Evolutionary conservation across 1,140 invertebrate genomes (phyloP), one percentile per base, ranked within the genome.

Genomic region (Heliothis virescens): DNA sequence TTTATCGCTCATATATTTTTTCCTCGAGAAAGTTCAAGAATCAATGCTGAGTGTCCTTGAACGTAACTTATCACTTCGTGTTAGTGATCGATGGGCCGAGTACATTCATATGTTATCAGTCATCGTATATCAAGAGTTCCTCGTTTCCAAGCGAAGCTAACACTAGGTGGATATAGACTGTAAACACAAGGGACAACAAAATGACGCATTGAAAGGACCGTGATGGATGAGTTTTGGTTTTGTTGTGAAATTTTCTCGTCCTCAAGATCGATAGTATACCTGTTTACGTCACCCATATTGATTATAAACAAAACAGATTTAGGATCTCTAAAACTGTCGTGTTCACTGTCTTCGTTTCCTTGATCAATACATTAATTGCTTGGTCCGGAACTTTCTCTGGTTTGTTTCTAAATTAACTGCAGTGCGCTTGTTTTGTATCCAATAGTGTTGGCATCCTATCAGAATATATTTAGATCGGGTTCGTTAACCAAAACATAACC

Each of bases 401-500:
- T 71, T 71, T 52, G 21, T 71, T 71, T 71, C 67, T 52, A 71
- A 71, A 71, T 53, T 53, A 34, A 52, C 67, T 71, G 48, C 65
- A 69, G 26, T 10, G 65, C 48, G 50, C 48, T 52, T 53, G 26
- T 53, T 67, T 52, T 71, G 21, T 71, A 71, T 71, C 18, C 48
- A 52, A 29, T 71, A 71, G 50, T 67, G 63, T 41, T 67, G 41
- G 63, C 63, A 67, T 67, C 16, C 41, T 67, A 71, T 53, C 67
- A 52, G 67, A 50, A 52, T 71, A 53, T 71, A 71, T 71, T 71
- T 71, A 53, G 67, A 71, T 11, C 13, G 50, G 67, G 67, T 71
- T 71, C 67, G 21, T 71, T 71, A 71, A 71, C 67, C 67, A 53
- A 67, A 67, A 67, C 63, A 67, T 67, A 18, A 67, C 10, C 63